Evolutionary conservation across 2,888 invertebrate species (phyloP), one percentile per base, ranked within the genome.

Genomic region (Bombyx huttoni): DNA sequence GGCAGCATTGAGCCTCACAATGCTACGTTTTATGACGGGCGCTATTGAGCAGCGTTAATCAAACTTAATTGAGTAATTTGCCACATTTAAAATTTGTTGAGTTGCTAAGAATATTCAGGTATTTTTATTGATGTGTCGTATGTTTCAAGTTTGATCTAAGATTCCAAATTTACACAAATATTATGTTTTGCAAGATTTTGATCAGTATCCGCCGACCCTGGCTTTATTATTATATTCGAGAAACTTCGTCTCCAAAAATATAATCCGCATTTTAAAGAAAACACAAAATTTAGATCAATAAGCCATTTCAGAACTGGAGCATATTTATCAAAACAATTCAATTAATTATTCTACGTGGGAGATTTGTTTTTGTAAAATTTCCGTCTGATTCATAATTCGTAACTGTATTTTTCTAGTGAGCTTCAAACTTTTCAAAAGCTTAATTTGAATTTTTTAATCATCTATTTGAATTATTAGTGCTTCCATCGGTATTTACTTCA

Each of bases 301-400:
- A 62, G 55, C 65, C 60, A 55, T 61, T 57, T 62, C 51, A 66
- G 70, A 78, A 70, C 63, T 78, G 62, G 77, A 75, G 73, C 75
- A 74, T 58, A 58, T n/a, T n/a, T 59, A 67, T 68, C 67, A 73
- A 72, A 78, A 78, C 70, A 70, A 63, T 59, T 58, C 63, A 62
- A 69, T 24, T 24, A 3, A 63, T 53, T 68, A 70, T 71, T 62
- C 61, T 52, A 55, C 59, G 73, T 75, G 63, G 77, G 73, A 58
- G 74, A 63, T 61, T 51, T 55, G 58, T 62, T 63, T 63, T 66
- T 58, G 52, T 53, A 53, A 54, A 59, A 67, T 73, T 75, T 73
- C 72, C 72, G 45, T 61, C 52, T 61, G 60, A 61, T 68, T 63
- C 58, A 64, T 33, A 52, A 58, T 63, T 58, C 59, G 62, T 40